A percentile compares a stretch with the other conserved stretches of the same genome.
Evolutionary conservation across 2,113 vertebrate genomes (phyloP).

Genomic region (Trochalopteron elliotii): DNA sequence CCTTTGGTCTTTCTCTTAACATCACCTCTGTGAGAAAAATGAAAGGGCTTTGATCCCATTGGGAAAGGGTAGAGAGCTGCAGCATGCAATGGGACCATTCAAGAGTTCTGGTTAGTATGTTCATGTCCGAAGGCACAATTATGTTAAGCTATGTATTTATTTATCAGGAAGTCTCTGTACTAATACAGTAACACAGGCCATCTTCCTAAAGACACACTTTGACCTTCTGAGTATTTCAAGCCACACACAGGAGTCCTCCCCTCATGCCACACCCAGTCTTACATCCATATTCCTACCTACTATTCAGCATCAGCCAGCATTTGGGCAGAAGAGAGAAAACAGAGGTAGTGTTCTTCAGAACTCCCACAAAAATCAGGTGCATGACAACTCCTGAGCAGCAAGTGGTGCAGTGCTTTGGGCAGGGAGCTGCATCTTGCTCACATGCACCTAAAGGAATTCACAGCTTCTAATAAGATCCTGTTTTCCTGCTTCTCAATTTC

Average conservation of each 20-base stretch:
- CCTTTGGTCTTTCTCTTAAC: neutral
- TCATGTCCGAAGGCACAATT: neutral
- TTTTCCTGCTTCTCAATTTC: neutral
- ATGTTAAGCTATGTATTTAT: neutral
- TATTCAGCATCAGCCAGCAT: neutral
- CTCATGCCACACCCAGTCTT: no score
- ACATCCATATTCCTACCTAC: neutral
- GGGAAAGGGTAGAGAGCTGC: neutral
- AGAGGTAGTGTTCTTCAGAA: neutral
- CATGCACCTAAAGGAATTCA: neutral
- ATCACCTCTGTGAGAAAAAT: neutral
- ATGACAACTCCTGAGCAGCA: neutral
- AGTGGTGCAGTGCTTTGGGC: fast-evolving
- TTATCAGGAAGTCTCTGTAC: neutral
- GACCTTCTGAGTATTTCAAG: neutral
- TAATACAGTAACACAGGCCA: neutral
- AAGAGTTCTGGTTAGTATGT: neutral
- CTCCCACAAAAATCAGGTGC: neutral
- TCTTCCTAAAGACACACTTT: neutral
- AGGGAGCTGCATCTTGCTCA: neutral
- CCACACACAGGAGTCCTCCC: neutral
- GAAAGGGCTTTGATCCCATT: neutral
- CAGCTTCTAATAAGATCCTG: neutral
- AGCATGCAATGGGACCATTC: neutral
- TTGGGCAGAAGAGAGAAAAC: neutral